phyloP scores from a whole-genome alignment of 1,140 invertebrate genomes.

The Rhopalosiphum maidis region DNA sequence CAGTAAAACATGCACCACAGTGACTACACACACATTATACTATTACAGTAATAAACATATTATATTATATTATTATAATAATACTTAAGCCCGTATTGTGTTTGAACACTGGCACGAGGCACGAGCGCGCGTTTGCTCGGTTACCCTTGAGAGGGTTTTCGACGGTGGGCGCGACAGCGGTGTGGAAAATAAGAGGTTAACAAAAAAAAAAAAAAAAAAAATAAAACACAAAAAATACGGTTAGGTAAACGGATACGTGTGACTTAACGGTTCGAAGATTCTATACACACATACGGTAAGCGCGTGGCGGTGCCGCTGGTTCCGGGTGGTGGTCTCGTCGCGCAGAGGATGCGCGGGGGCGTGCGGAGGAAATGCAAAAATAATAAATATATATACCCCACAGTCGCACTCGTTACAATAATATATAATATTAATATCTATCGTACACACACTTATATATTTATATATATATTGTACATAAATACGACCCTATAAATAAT shows the following conservation, averaged over 20 bases:
- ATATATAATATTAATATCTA: conserved; percentile 11
- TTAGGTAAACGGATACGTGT: conserved; percentile 50
- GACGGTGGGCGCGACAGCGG: neutral
- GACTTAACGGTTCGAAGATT: conserved; percentile 53
- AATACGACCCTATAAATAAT: conserved; percentile 9
- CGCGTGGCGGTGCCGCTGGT: neutral
- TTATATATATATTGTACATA: neutral
- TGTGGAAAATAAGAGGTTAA: neutral
- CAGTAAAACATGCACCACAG: neutral
- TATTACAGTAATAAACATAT: neutral
- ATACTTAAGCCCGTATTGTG: neutral
- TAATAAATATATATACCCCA: neutral
- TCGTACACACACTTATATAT: neutral
- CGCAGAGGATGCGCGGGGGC: neutral
- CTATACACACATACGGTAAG: no score
- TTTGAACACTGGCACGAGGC: conserved; percentile 46
- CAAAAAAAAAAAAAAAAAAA: conserved; percentile 12
- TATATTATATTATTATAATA: conserved; percentile 24
- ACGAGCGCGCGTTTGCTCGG: neutral
- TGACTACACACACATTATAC: neutral
- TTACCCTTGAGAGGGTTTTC: conserved; percentile 40
- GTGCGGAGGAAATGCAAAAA: neutral
- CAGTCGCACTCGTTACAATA: neutral
- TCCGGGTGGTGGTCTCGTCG: neutral
- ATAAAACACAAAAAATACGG: neutral